Evolutionary conservation across 1,140 invertebrate genomes (phyloP).

Genomic region (Liolophura sinensis): DNA sequence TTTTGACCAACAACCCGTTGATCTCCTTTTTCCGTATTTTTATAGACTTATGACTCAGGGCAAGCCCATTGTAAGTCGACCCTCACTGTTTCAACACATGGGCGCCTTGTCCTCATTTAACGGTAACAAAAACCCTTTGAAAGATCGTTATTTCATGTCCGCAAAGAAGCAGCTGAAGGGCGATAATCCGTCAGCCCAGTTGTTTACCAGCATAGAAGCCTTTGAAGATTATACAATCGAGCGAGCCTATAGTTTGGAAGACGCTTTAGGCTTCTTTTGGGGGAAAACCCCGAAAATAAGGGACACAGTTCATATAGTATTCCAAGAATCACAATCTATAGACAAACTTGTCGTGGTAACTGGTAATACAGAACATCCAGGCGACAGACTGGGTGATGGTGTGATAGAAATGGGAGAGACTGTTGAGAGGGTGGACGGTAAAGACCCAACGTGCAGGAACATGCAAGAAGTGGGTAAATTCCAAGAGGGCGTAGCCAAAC

Average conservation of each 20-base stretch:
- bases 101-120: constrained; percentile 48
- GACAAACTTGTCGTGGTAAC: constrained; percentile 24
- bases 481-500: no score
- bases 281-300: constrained; percentile 15
- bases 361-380: constrained; percentile 7
- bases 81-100: constrained; percentile 54
- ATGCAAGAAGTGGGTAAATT: no score
- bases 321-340: constrained; percentile 23
- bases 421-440: no score
- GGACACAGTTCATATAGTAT: constrained; percentile 24
- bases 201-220: constrained; percentile 21
- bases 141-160: constrained; percentile 4
- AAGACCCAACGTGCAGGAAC: no score
- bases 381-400: no score
- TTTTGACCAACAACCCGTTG: constrained; percentile 91
- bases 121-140: constrained; percentile 28
- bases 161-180: constrained; percentile 10
- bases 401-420: no score
- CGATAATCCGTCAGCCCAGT: constrained; percentile 27
- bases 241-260: constrained; percentile 24
- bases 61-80: constrained; percentile 19
- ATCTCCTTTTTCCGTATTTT: constrained; percentile 62
- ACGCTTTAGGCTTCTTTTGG: constrained; percentile 22
- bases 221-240: constrained; percentile 12
- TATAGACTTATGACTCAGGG: constrained; percentile 24